Evolutionary conservation across 2,888 invertebrate genomes (phyloP).

Genomic region (Agrotis segetum): DNA sequence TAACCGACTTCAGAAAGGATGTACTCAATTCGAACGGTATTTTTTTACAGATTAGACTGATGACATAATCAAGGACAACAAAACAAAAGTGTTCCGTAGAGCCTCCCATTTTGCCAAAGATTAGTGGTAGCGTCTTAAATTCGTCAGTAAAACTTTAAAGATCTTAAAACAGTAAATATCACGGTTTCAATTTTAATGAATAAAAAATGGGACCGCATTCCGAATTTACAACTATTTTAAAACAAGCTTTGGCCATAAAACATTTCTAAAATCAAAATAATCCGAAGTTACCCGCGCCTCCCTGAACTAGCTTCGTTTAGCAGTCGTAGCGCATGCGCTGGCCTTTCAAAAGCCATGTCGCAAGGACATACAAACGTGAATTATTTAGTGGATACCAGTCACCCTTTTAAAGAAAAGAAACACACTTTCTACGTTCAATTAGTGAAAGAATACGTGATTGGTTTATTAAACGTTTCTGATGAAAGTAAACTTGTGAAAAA

Average conservation of each 20-base stretch:
- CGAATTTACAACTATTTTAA: neutral
- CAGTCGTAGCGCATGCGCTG: constrained; percentile 59
- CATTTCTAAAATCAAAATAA: constrained; percentile 25
- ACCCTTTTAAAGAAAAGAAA: constrained; percentile 46
- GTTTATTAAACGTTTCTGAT: constrained; percentile 14
- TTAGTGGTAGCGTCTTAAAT: too few relatives aligned
- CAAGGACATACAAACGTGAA: constrained; percentile 58
- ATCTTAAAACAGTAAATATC: too few relatives aligned
- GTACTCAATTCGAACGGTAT: too few relatives aligned
- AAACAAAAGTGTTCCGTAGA: too few relatives aligned
- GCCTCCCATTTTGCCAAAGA: too few relatives aligned
- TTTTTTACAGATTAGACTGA: too few relatives aligned
- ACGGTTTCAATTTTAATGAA: too few relatives aligned
- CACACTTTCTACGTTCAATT: constrained; percentile 54
- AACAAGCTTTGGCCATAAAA: neutral
- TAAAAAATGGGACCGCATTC: too few relatives aligned
- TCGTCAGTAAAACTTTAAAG: too few relatives aligned
- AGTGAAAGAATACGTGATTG: constrained; percentile 45
- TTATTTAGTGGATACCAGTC: constrained; percentile 57
- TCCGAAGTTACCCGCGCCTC: neutral
- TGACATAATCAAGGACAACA: too few relatives aligned
- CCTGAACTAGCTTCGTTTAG: constrained; percentile 25
- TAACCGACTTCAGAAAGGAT: too few relatives aligned
- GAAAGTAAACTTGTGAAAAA: constrained; percentile 19
- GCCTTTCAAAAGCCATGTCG: constrained; percentile 47